A percentile compares a stretch with the other conserved stretches of the same genome.
Evolutionary conservation across 92 coral and sea anemone genomes (phyloP).

Genomic region (Parazoanthus atlanticus): DNA sequence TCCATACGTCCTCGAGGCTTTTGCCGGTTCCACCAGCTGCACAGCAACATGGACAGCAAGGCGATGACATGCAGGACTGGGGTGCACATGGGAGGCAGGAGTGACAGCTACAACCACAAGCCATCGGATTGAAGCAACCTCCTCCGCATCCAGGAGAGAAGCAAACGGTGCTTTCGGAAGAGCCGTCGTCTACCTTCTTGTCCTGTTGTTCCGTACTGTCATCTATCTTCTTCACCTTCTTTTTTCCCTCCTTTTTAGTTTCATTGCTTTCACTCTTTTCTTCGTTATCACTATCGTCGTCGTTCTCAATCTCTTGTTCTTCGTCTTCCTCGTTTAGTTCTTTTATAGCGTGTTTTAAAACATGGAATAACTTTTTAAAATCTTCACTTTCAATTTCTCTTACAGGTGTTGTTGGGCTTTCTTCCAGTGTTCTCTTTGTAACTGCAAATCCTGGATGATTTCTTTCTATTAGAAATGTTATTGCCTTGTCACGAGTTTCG

Average conservation of each 20-base stretch:
- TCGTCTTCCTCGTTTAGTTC: slow-evolving; percentile 46
- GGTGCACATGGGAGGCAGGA: slow-evolving; percentile 76
- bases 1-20: slow-evolving; percentile 79
- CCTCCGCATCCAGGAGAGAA: slow-evolving; percentile 56
- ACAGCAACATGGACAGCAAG: slow-evolving; percentile 86
- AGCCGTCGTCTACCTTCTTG: background rate
- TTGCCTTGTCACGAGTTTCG: slow-evolving; percentile 29
- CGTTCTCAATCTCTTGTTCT: slow-evolving; percentile 49
- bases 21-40: slow-evolving; percentile 64
- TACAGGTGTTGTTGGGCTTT: slow-evolving; percentile 67
- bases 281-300: slow-evolving; percentile 23
- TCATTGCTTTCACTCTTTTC: background rate
- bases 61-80: slow-evolving; percentile 71
- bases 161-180: slow-evolving; percentile 35
- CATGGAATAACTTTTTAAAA: slow-evolving; percentile 61
- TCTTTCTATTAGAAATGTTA: slow-evolving; percentile 59
- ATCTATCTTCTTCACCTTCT: slow-evolving; percentile 19
- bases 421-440: slow-evolving; percentile 72
- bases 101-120: slow-evolving; percentile 64
- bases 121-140: slow-evolving; percentile 51
- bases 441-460: slow-evolving; percentile 74
- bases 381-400: slow-evolving; percentile 62
- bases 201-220: slow-evolving; percentile 6
- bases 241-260: slow-evolving; percentile 14
- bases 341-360: slow-evolving; percentile 68